Conservation (phyloP, 2,113 vertebrate genomes). For the Hylia prasina region DNA sequence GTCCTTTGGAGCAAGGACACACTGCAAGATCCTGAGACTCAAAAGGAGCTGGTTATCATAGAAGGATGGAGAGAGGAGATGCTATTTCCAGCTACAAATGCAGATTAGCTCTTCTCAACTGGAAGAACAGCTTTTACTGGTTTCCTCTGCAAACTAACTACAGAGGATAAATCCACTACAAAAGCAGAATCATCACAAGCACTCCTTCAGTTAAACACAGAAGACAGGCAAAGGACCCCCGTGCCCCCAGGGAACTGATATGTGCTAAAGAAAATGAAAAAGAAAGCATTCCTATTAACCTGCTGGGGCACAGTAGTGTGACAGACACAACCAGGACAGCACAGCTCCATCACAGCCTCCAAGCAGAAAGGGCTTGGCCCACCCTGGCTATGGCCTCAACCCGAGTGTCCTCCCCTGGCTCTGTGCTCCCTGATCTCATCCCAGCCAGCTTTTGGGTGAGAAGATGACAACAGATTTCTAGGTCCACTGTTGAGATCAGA, state of each 20-base stretch:
- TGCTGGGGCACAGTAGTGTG: not conserved
- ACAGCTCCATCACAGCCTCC: not conserved
- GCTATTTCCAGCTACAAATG: not conserved
- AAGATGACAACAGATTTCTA: not conserved
- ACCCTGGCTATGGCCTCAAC: not conserved
- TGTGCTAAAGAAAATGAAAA: not conserved
- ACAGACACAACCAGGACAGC: not conserved
- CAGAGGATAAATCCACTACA: not conserved
- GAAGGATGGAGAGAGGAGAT: not conserved
- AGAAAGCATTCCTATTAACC: not conserved
- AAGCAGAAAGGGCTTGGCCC: not conserved
- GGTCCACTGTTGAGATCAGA: not conserved
- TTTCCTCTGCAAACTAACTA: not conserved
- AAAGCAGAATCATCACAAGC: not conserved
- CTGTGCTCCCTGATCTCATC: not conserved
- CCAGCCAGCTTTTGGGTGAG: not conserved
- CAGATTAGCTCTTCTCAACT: not conserved
- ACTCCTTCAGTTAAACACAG: not conserved
- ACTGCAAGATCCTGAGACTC: not conserved
- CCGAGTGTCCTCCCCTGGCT: accelerated
- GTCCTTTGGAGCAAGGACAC: not conserved
- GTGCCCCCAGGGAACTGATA: accelerated
- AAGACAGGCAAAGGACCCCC: not conserved
- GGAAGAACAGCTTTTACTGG: not conserved
- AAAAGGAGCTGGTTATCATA: not conserved